Evolutionary conservation across 2,797 vertebrate genomes (phyloP), one percentile per base, ranked within the genome.

Genomic region (Bucorvus abyssinicus): DNA sequence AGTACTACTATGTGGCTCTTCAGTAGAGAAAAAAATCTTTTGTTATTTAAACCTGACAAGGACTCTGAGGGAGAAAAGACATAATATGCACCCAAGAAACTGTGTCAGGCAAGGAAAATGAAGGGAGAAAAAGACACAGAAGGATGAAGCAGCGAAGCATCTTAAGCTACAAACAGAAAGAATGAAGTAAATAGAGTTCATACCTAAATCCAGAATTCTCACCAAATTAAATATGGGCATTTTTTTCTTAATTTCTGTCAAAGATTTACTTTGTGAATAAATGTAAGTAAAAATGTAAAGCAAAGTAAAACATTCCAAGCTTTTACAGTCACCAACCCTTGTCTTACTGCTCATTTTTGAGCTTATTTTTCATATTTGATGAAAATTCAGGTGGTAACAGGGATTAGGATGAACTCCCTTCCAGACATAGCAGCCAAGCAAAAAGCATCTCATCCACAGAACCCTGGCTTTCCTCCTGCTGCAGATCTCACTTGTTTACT

Each of bases 11-110:
- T 2, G 5, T 38, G n/a, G 52, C 36, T 73, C 73, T 82, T 83
- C 50, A 89, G 73, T 22, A 71, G 57, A 68, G 60, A 75, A 84
- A 82, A 49, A 81, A 47, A 32, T 26, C 18, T 91, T 94, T 56
- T 86, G n/a, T 79, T 59, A 93, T 90, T 91, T 80, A 89, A 85
- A 96, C 87, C 22, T 70, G 67, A 74, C 70, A 90, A 60, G 53
- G 23, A 80, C 13, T 81, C n/a, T 16, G 30, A 77, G 19, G 29
- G 4, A 77, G 23, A 26, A 86, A 88, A 82, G 34, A 91, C 91
- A 87, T 68, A 49, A 77, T 44, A 83, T 14, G 16, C 32, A 92
- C 24, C 12, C 68, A 86, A 77, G 49, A 76, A 90, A 67, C 27
- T n/a, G 7, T 83, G 53, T 69, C 63, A 95, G 42, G n/a, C 23